A percentile compares a stretch with the other conserved stretches of the same genome.
Evolutionary conservation across 2,888 invertebrate genomes (phyloP).

Genomic region (Athrips mouffetella): DNA sequence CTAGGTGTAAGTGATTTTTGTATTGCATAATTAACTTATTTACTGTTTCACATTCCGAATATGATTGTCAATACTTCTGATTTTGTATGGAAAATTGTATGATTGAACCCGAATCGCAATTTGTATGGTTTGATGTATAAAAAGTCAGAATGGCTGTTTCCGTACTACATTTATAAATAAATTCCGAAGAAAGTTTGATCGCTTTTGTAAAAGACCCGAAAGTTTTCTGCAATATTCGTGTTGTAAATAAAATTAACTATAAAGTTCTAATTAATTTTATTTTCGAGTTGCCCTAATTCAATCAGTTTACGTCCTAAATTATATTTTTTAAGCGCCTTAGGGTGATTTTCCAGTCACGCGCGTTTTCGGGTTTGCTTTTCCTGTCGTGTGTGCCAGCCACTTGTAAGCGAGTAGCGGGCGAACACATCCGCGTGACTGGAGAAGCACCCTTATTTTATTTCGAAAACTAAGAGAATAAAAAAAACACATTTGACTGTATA

Average conservation of each 20-base stretch:
- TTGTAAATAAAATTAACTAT: constrained; percentile 60
- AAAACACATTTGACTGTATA: constrained; percentile 35
- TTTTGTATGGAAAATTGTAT: not conserved
- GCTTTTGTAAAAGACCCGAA: constrained; percentile 3
- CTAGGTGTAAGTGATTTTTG: not conserved
- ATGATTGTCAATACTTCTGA: not conserved
- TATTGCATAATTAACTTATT: not conserved
- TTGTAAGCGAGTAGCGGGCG: too few relatives aligned
- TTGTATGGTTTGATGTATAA: not conserved
- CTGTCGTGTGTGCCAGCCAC: too few relatives aligned
- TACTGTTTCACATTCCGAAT: not conserved
- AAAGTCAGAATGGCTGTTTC: not conserved
- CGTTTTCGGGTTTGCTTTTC: too few relatives aligned
- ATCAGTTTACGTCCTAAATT: too few relatives aligned
- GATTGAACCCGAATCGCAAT: not conserved
- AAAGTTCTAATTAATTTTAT: constrained; percentile 33
- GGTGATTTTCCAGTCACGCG: too few relatives aligned
- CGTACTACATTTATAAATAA: not conserved
- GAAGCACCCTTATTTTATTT: too few relatives aligned
- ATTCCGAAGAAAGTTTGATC: not conserved
- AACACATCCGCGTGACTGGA: too few relatives aligned
- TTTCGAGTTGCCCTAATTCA: too few relatives aligned
- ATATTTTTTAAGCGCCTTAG: too few relatives aligned
- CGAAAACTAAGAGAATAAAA: constrained; percentile 23
- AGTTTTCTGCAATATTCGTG: constrained; percentile 55